These are phyloP conservation scores for Marmota monax DNA, from an alignment of 2,113 vertebrate genomes.

Conservation along the genomic window DNA sequence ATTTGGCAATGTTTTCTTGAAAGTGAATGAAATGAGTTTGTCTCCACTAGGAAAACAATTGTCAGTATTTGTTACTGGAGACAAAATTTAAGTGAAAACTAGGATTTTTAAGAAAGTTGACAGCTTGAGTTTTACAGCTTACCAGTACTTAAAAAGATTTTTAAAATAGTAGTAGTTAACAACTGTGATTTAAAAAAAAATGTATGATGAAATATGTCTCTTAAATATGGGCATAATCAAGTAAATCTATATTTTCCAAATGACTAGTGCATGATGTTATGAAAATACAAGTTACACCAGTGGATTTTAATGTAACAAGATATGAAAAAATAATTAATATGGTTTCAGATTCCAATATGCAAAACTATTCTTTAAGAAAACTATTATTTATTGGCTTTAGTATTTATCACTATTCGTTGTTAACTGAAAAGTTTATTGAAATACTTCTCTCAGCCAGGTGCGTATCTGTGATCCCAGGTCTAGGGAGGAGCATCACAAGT, in stretches of 20 bases:
- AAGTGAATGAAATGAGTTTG: constrained; percentile 6
- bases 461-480: background rate
- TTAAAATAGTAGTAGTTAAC: background rate
- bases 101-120: constrained; percentile 16
- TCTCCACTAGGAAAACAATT: constrained; percentile 14
- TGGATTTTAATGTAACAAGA: background rate
- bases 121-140: background rate
- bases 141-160: background rate
- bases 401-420: background rate
- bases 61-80: constrained; percentile 41
- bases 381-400: background rate
- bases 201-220: background rate
- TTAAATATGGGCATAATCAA: constrained; percentile 5
- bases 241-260: constrained; percentile 2
- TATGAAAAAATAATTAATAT: background rate
- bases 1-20: constrained; percentile 38
- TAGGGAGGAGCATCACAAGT: no score
- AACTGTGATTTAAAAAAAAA: background rate
- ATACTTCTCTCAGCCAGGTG: background rate
- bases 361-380: constrained; percentile 1
- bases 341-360: background rate
- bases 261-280: background rate
- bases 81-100: constrained; percentile 56
- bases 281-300: background rate
- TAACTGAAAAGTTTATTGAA: background rate